Evolutionary conservation across 2,113 vertebrate genomes (phyloP).

Genomic region (Furnarius figulus): DNA sequence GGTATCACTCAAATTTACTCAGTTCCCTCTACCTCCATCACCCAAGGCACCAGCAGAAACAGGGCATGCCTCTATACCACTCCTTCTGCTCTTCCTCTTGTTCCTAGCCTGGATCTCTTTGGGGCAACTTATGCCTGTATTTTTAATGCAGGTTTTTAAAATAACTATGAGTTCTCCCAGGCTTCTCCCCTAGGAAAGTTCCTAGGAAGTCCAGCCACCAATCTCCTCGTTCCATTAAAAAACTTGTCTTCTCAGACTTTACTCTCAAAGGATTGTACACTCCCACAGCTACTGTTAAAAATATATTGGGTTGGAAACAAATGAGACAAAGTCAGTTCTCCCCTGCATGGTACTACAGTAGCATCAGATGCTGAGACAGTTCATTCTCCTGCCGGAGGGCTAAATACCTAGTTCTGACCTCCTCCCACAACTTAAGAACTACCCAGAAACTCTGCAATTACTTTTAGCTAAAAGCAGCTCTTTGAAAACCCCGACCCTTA

Average conservation of each 20-base stretch:
- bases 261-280: background rate
- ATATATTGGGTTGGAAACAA: background rate
- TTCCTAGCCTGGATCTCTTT: background rate
- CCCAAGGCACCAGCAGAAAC: background rate
- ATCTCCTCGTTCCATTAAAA: background rate
- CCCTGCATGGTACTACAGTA: background rate
- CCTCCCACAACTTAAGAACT: background rate
- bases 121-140: background rate
- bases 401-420: background rate
- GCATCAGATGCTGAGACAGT: background rate
- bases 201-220: background rate
- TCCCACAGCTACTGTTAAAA: background rate
- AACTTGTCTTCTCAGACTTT: background rate
- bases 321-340: background rate
- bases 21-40: background rate
- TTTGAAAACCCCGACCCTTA: background rate
- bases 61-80: accelerated
- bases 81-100: background rate
- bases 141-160: background rate
- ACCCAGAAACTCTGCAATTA: background rate
- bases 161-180: background rate
- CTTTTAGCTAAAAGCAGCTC: background rate
- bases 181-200: background rate
- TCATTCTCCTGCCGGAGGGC: background rate
- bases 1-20: background rate